Conservation (phyloP, 1,140 invertebrate genomes). For the Zaprionus capensis region DNA sequence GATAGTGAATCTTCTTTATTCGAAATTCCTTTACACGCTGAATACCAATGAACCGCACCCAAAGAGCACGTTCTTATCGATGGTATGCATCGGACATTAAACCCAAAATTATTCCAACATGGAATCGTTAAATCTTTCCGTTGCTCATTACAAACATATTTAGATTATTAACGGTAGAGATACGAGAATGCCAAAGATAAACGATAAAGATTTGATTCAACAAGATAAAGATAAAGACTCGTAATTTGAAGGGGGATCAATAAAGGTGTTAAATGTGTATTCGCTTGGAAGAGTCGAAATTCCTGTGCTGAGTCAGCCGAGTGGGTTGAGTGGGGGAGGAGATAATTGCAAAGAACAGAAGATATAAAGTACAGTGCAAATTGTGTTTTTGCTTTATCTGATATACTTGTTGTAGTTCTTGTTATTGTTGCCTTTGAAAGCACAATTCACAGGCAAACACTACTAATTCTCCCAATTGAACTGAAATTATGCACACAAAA, state of each 20-base stretch:
- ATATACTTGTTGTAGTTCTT: conserved; percentile 17
- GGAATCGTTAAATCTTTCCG: not conserved
- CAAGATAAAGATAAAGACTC: conserved; percentile 25
- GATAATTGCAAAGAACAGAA: not conserved
- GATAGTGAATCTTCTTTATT: not conserved
- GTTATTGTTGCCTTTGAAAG: conserved; percentile 6
- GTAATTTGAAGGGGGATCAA: conserved; percentile 39
- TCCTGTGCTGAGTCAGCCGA: conserved; percentile 7
- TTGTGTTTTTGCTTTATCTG: conserved; percentile 18
- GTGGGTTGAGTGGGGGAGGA: not conserved
- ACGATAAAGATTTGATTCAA: conserved; percentile 27
- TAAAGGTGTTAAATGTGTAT: conserved; percentile 38
- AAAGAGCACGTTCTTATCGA: not conserved
- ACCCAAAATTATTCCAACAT: conserved; percentile 2
- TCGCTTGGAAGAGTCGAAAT: conserved; percentile 20
- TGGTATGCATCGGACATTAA: not conserved
- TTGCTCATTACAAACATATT: not conserved
- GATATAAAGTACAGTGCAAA: not conserved
- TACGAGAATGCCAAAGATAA: conserved; percentile 6
- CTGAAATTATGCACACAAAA: conserved; percentile 58
- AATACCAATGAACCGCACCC: conserved; percentile 1
- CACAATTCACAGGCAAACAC: conserved; percentile 57
- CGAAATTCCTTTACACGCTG: not conserved
- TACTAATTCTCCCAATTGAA: conserved; percentile 67
- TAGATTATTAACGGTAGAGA: not conserved